Base-by-base conservation (phyloP, 2,888 invertebrate species). In the Drepanosiphum platanoidis region DNA sequence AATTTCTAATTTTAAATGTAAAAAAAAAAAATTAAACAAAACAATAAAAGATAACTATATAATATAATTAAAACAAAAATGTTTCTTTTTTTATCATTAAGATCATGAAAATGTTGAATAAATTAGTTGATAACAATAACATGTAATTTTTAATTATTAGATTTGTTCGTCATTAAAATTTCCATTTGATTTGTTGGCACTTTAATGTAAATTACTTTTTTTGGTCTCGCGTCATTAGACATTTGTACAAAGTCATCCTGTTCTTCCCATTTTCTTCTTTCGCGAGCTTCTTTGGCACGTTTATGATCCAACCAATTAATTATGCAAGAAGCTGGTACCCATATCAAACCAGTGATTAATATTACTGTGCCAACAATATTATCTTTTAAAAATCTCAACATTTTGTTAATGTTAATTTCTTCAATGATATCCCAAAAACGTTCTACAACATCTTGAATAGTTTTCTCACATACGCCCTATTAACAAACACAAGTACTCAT, bases 401-500 rank as follows among this genome's bases (percentile, higher is more conserved):
- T 96, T 89, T 96, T 96, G 90, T 96, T 97, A 86, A 97, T 97
- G 90, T 97, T 97, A 86, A 97, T 97, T 89, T 97, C 97, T 90
- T 98, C 97, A 87, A 98, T 97, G 79, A 98, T 97, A 89, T 97
- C 96, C 97, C 98, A 98, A 90, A 98, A 96, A 46, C 98, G 92
- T 90, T 97, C 97, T 15, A 98, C 97, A 36, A 98, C 96, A 89
- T 98, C 97, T 89, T 97, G 96, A 87, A 96, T 95, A 0, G 97
- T 96, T 90, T 97, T 97, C 90, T 97, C 96, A 89, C 98, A 98
- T 39, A 95, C 92, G 13, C 98, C 98, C 96, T 97, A 90, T 64
- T 71, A 77, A 77, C 27, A 77, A 71, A 34, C 27, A 46, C 39
- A 64, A 68, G 36, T 18, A 72, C 36, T 34, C 8, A 64, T 32